Base-by-base conservation (phyloP, 2,113 vertebrate species). In the Globicephala melas region DNA sequence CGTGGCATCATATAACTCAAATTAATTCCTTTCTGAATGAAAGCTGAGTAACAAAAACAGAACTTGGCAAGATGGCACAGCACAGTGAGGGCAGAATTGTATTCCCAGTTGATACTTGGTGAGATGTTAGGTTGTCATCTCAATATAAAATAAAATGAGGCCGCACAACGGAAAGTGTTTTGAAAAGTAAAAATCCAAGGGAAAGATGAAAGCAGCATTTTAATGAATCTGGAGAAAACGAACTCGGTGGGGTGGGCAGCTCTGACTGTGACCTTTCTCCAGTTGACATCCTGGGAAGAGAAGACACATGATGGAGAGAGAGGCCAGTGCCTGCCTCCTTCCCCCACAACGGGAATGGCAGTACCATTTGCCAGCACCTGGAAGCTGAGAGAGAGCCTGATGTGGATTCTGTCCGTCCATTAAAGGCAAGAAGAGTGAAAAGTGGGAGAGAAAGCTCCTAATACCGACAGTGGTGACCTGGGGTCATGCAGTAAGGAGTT, bases 11-110 rank as follows among this genome's bases (percentile, higher is more conserved):
- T 33, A 55, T 76, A 92, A 96, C 80, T 95, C 89, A 96, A 84
- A 97, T 96, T 63, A 95, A 97, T 87, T 97, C 87, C 87, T 96
- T 95, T 92, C 95, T 90, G 93, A 97, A 88, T 88, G 91, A 96
- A 74, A 76, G 67, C 88, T 82, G 38, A 89, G 89, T 93, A 94
- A 93, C 87, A 90, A 91, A 97, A 91, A 93, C 47, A 73, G 79
- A 95, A 70, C 63, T 86, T 79, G 80, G 90, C 95, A 95, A 90
- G 89, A 87, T 26, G 80, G 90, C 95, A 84, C 44, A 91, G 80
- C 65, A 67, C 44, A 88, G 41, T 18, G 87, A 94, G 21, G 63
- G 70, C 36, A 28, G 68, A 90, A 89, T 0, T 85, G 91, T 77
- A 97, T 94, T 96, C 96, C 92, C 96, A 95, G 80, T 1, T 87